Conservation (phyloP, 2,888 invertebrate species). For the Acheta domesticus region DNA sequence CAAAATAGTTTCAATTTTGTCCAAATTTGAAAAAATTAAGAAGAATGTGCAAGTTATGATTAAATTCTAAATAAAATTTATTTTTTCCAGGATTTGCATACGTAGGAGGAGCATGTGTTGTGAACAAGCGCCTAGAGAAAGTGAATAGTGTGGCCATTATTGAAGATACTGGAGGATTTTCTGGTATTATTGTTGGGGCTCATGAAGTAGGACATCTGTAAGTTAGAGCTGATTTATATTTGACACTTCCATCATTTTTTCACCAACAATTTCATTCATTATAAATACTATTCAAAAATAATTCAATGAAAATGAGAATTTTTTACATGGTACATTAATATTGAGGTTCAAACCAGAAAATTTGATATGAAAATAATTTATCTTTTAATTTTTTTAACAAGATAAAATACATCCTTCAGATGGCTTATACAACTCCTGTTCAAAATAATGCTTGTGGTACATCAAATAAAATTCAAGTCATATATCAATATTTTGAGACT, state of each 20-base stretch:
- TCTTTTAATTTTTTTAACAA: too few relatives aligned
- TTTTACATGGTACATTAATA: too few relatives aligned
- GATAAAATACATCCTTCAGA: too few relatives aligned
- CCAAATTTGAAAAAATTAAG: conserved; percentile 18
- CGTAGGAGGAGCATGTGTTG: conserved; percentile 93
- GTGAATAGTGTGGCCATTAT: conserved; percentile 95
- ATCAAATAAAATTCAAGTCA: too few relatives aligned
- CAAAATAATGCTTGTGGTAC: too few relatives aligned
- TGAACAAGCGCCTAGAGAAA: conserved; percentile 91
- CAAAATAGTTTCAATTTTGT: too few relatives aligned
- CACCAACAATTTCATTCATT: background rate
- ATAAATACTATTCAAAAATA: background rate
- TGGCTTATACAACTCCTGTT: too few relatives aligned
- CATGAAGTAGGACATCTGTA: conserved; percentile 96
- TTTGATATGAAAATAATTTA: too few relatives aligned
- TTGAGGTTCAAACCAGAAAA: too few relatives aligned
- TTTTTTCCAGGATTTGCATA: conserved; percentile 78
- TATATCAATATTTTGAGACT: too few relatives aligned
- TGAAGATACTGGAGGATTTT: conserved; percentile 94
- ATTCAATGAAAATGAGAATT: too few relatives aligned
- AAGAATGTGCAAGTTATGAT: conserved; percentile 5
- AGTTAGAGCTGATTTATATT: conserved; percentile 49
- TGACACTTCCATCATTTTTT: too few relatives aligned
- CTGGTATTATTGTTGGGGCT: conserved; percentile 92
- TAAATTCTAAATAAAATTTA: conserved; percentile 2